Conservation (phyloP, 1,140 invertebrate species). For the Camponotus vicinus region DNA sequence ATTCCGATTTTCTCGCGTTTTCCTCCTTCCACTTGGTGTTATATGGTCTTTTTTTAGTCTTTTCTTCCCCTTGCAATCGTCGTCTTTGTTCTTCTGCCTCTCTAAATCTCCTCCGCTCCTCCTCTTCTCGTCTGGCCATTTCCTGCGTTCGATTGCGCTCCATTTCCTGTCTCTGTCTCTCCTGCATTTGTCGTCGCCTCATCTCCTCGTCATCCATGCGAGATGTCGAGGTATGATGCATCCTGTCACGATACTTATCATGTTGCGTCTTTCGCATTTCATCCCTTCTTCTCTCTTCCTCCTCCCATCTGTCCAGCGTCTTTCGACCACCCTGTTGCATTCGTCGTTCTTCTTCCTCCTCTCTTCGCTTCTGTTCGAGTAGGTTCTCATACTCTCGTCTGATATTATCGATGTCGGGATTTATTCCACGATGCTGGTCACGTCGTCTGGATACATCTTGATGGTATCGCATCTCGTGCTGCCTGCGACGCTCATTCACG, state of each 20-base stretch:
- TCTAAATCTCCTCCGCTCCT: slow-evolving; percentile 6
- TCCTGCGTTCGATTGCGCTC: neutral
- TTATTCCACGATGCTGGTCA: slow-evolving; percentile 20
- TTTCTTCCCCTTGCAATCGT: slow-evolving; percentile 36
- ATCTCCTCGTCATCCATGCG: neutral
- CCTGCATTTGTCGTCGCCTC: slow-evolving; percentile 19
- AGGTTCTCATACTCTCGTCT: slow-evolving; percentile 55
- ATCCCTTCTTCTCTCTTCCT: slow-evolving; percentile 29
- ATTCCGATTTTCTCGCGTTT: neutral
- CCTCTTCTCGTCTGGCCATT: neutral
- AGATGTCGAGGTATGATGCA: neutral
- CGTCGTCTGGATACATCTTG: slow-evolving; percentile 63
- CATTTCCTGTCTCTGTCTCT: slow-evolving; percentile 15
- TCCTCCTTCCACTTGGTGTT: neutral
- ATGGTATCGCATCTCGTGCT: slow-evolving; percentile 41
- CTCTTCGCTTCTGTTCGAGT: slow-evolving; percentile 22
- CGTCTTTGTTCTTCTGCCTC: slow-evolving; percentile 41
- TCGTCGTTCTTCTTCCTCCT: slow-evolving; percentile 54
- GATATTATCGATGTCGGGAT: slow-evolving; percentile 39
- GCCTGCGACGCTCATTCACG: slow-evolving; percentile 55
- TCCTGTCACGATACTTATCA: slow-evolving; percentile 21
- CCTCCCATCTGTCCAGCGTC: neutral
- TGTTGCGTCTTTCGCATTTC: slow-evolving; percentile 20
- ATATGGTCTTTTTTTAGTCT: neutral
- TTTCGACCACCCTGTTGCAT: slow-evolving; percentile 37